phyloP scores from a whole-genome alignment of 2,797 vertebrate genomes.

The Rhadinocentrus ornatus region DNA sequence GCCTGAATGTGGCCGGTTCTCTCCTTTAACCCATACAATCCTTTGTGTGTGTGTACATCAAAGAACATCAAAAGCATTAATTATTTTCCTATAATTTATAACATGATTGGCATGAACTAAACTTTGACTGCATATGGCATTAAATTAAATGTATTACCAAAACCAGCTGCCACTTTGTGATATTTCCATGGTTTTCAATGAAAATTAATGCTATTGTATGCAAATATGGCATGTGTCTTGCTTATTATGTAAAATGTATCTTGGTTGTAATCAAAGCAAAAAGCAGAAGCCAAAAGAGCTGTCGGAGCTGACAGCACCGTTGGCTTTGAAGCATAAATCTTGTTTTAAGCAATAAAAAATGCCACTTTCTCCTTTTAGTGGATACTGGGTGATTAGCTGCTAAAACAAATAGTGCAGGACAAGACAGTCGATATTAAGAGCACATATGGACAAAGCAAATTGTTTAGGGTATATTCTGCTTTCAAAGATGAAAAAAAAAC shows the following conservation, averaged over 20 bases:
- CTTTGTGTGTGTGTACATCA: slow-evolving; percentile 6
- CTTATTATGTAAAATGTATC: background rate
- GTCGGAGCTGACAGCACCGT: background rate
- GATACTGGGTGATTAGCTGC: slow-evolving; percentile 1
- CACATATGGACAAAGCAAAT: background rate
- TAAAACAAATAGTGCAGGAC: slow-evolving; percentile 6
- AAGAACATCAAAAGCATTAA: slow-evolving; percentile 12
- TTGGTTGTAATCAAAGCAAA: background rate
- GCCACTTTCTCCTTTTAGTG: background rate
- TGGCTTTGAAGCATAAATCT: background rate
- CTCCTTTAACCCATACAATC: slow-evolving; percentile 5
- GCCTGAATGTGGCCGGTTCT: background rate
- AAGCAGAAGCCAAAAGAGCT: background rate
- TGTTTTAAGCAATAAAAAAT: slow-evolving; percentile 7
- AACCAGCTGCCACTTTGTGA: background rate
- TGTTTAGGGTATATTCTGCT: background rate
- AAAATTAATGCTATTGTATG: background rate
- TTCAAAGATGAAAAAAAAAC: background rate
- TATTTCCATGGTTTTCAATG: slow-evolving; percentile 3
- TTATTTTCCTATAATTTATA: slow-evolving; percentile 19
- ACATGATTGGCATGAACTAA: background rate
- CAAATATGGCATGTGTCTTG: slow-evolving; percentile 6
- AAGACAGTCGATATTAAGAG: background rate
- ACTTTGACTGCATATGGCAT: background rate
- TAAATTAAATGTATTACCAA: background rate